These are phyloP conservation scores for Hystrix cristata DNA, from an alignment of 2,113 vertebrate species.

Conservation along the genomic window DNA sequence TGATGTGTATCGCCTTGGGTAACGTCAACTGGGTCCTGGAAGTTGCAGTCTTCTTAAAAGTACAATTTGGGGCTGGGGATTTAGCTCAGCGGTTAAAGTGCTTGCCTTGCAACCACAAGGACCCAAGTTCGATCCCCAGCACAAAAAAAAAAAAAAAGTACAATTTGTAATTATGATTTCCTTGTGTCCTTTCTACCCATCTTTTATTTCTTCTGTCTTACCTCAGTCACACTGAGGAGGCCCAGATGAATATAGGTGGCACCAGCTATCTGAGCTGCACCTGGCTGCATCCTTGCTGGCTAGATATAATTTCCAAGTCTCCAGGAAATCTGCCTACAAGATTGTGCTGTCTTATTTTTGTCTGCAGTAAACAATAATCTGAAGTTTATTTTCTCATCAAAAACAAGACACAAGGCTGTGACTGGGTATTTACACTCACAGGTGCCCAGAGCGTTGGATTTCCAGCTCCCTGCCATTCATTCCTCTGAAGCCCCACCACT, in stretches of 20 bases:
- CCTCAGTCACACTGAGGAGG: neutral
- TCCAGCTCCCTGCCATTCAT: neutral
- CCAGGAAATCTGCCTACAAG: neutral
- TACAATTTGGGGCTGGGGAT: neutral
- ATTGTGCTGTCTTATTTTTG: neutral
- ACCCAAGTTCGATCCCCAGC: too few relatives aligned
- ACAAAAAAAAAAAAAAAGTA: neutral
- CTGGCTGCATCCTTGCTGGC: neutral
- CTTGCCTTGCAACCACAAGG: too few relatives aligned
- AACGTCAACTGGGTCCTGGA: neutral
- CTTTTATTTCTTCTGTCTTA: neutral
- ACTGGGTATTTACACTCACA: neutral
- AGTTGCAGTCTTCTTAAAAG: neutral
- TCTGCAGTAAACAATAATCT: neutral
- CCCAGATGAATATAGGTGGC: neutral
- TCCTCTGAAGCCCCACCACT: accelerated
- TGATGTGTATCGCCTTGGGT: neutral
- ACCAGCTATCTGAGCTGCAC: neutral
- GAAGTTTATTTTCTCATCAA: neutral
- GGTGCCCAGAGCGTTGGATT: neutral
- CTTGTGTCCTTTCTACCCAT: neutral
- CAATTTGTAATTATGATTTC: neutral
- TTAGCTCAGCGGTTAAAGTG: too few relatives aligned
- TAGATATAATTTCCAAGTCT: neutral
- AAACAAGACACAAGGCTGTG: neutral